These are phyloP conservation scores for Ochropacha duplaris DNA, from an alignment of 2,888 invertebrate genomes.

Conservation along the genomic window DNA sequence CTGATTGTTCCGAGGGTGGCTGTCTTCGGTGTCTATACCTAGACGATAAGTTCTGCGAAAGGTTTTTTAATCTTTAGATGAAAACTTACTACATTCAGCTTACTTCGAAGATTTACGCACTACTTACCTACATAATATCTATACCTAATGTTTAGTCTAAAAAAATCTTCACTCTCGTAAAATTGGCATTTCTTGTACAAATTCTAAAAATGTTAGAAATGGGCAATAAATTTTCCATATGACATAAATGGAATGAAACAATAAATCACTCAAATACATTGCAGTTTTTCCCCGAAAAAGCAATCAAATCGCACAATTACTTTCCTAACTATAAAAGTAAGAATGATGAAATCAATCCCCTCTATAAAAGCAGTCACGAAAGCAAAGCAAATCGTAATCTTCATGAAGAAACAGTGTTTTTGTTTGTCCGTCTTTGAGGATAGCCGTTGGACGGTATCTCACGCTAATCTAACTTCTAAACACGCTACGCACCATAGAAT, in stretches of 20 bases:
- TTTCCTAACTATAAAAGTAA: neutral
- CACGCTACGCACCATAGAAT: slow-evolving; percentile 36
- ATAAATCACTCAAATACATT: neutral
- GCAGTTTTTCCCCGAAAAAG: neutral
- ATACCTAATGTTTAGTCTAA: too few relatives aligned
- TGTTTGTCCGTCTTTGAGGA: slow-evolving; percentile 32
- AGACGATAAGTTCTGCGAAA: too few relatives aligned
- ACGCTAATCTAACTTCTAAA: slow-evolving; percentile 42
- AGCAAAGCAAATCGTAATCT: slow-evolving; percentile 11
- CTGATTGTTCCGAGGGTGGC: too few relatives aligned
- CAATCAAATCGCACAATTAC: neutral
- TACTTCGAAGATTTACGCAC: too few relatives aligned
- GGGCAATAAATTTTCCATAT: neutral
- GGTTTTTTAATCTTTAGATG: too few relatives aligned
- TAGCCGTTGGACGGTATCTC: slow-evolving; percentile 38
- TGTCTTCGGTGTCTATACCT: too few relatives aligned
- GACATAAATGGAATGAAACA: neutral
- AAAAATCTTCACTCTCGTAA: too few relatives aligned
- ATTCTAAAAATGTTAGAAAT: too few relatives aligned
- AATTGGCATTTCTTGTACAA: too few relatives aligned
- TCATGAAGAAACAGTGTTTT: slow-evolving; percentile 36
- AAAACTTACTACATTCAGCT: too few relatives aligned
- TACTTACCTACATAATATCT: too few relatives aligned
- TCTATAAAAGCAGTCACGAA: neutral
- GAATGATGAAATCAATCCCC: neutral